Evolutionary conservation across 2,888 invertebrate species (phyloP), one percentile per base, ranked within the genome.

Genomic region (Phyllotreta striolata): DNA sequence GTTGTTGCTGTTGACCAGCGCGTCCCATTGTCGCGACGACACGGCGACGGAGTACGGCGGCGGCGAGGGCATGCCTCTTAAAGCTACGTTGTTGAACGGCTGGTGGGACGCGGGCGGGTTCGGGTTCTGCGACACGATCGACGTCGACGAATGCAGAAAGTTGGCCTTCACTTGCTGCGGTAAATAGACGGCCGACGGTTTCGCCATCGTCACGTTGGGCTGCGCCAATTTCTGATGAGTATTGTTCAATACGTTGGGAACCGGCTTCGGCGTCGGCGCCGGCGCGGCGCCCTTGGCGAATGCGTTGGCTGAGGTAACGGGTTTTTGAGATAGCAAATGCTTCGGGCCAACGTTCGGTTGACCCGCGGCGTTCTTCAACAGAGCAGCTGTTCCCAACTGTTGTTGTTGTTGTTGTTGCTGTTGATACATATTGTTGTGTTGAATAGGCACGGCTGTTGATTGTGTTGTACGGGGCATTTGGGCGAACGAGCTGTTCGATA

Each of bases 1-100:
- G 14, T 66, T 62, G 44, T 70, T 63, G 38, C 43, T 62, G 61
- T 70, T 70, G 49, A 72, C 72, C 52, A 74, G 57, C 6, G 73
- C 68, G 61, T 76, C 75, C 75, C 75, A 75, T n/a, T 70, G 69
- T 40, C 75, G 67, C 13, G 72, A 69, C 35, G 76, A 72, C 12
- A 24, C 24, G 24, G 77, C 76, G 12, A 75, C 75, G 10, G 73
- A 72, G 61, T 77, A 77, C 0, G 77, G 76, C 5, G 77, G 77
- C 12, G 77, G 77, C 4, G 77, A 76, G 9, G 76, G 76, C 56
- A 76, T 59, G 54, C 61, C 68, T 47, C 70, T 68, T 43, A 67
- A 55, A 47, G 59, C 41, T 14, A 66, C 43, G 43, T 58, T 67
- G 54, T 55, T 70, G 46, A 66, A 59, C 6, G 44, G 64, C 4